Base-by-base conservation (phyloP, 2,797 vertebrate genomes). In the Leptatherina wallacei region DNA sequence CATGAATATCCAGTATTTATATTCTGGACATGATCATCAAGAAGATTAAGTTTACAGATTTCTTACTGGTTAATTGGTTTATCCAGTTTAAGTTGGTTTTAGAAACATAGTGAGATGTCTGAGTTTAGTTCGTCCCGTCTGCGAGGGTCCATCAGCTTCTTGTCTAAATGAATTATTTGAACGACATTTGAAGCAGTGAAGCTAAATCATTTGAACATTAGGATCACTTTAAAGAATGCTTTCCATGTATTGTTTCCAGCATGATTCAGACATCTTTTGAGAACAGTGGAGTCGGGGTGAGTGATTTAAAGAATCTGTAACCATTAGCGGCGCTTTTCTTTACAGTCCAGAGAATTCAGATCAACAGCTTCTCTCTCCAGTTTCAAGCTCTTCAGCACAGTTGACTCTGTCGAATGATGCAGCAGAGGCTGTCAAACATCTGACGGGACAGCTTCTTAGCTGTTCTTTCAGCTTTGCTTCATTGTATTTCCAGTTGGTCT, bases 391-490 rank as follows among this genome's bases (percentile, higher is more conserved):
- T 61, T 29, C 2, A 51, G 35, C 62, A 38, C 18, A 22, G 22
- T 56, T 73, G 51, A 14, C 57, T n/a, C 58, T 12, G 55, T 55
- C 18, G 14, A 32, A 38, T 51, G 64, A 44, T 36, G 56, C 52
- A 12, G 27, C 69, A 33, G 29, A 27, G 29, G 36, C 69, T 44
- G 38, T 29, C 44, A 70, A 61, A 67, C 58, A n/a, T 61, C 57
- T 73, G 61, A 72, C 61, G 14, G 67, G 40, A 42, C 35, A 65
- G 57, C 64, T 57, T 69, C 71, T 65, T 30, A n/a, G 63, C 36
- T 77, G 62, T 65, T 36, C 66, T 27, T 40, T 30, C 12, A 22
- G 59, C 57, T 73, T 54, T 60, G 44, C 47, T 38, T 30, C 12
- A 4, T 10, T 52, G 40, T 65, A 22, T 40, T 56, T 61, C 54